phyloP scores from a whole-genome alignment of 2,797 vertebrate species.

The Sebastes elongatus region DNA sequence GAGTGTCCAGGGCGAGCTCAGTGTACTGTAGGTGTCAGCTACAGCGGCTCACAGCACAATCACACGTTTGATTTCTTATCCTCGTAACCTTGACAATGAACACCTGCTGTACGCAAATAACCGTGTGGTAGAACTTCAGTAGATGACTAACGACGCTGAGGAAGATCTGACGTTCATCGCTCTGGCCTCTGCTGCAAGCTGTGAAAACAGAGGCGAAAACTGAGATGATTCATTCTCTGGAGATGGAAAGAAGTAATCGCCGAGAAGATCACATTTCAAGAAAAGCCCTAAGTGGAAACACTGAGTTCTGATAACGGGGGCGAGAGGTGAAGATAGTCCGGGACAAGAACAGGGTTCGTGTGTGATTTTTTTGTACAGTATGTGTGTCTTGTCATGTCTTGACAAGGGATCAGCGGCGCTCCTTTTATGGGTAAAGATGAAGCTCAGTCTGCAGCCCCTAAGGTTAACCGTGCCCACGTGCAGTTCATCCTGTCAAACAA shows the following conservation, averaged over 20 bases:
- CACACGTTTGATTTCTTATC: background rate
- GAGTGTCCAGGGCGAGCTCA: background rate
- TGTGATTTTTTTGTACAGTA: slow-evolving; percentile 1
- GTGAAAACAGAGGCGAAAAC: slow-evolving; percentile 28
- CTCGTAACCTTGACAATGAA: background rate
- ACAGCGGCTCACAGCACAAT: background rate
- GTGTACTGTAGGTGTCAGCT: background rate
- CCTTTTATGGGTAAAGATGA: slow-evolving; percentile 64
- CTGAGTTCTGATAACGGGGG: slow-evolving; percentile 27
- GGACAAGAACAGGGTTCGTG: background rate
- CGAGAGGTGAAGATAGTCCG: slow-evolving; percentile 11
- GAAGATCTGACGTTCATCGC: background rate
- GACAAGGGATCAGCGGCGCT: slow-evolving; percentile 36
- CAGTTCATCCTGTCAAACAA: slow-evolving; percentile 21
- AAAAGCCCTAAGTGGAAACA: slow-evolving; percentile 5
- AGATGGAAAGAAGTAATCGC: background rate
- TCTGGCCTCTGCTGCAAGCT: background rate
- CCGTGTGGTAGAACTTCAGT: background rate
- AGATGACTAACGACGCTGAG: slow-evolving; percentile 11
- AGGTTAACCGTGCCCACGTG: slow-evolving; percentile 27
- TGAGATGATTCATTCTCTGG: slow-evolving; percentile 20
- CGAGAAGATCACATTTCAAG: background rate
- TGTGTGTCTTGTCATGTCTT: slow-evolving; percentile 35
- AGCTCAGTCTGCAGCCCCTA: slow-evolving; percentile 21
- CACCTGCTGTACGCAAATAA: slow-evolving; percentile 1